Percentiles rank a stretch among this genome's conserved stretches.
These are phyloP conservation scores for Tichodroma muraria DNA, from an alignment of 2,113 vertebrate genomes.

Conservation along the genomic window DNA sequence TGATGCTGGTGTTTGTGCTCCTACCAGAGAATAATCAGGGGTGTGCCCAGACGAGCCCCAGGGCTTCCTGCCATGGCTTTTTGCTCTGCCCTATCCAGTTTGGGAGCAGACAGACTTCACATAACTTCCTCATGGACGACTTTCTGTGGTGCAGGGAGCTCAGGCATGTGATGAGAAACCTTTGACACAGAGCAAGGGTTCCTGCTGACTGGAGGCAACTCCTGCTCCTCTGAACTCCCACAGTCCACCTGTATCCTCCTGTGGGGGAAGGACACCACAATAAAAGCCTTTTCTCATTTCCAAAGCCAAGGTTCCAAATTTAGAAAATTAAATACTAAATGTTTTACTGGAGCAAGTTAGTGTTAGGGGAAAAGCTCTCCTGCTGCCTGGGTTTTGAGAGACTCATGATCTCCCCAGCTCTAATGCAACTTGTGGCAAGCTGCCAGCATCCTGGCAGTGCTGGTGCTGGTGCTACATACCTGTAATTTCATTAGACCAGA, in stretches of 20 bases:
- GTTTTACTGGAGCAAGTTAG: background rate
- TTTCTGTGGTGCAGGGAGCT: background rate
- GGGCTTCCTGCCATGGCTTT: conserved; percentile 11
- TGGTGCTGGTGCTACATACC: background rate
- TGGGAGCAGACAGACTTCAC: background rate
- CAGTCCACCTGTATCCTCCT: background rate
- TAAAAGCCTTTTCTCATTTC: background rate
- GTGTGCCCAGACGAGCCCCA: conserved; percentile 14
- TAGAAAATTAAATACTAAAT: background rate
- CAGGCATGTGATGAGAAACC: background rate
- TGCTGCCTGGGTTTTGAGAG: background rate
- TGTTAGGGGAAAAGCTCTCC: background rate
- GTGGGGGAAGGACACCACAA: background rate
- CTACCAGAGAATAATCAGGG: conserved; percentile 23
- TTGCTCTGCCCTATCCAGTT: background rate
- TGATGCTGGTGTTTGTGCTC: background rate
- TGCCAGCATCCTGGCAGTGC: background rate
- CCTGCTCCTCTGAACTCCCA: background rate
- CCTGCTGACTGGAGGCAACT: background rate
- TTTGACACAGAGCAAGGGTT: background rate
- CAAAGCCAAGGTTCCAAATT: background rate
- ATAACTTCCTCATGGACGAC: background rate
- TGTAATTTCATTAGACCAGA: background rate
- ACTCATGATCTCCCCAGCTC: background rate
- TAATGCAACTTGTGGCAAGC: background rate